phyloP scores from a whole-genome alignment of 2,888 invertebrate species.

The Sphaeridia pumilis region DNA sequence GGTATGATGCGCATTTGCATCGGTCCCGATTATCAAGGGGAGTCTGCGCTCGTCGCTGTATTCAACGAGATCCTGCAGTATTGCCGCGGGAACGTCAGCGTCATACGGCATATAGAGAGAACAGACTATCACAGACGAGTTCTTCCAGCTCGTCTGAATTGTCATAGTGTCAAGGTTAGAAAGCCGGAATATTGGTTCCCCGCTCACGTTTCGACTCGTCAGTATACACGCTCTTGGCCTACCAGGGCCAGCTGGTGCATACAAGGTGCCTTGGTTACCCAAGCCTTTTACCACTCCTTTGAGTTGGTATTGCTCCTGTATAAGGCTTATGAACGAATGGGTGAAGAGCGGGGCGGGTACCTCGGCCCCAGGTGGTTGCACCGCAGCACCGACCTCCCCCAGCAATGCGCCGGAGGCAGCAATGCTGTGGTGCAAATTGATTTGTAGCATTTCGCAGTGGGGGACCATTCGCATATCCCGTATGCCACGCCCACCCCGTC shows the following conservation, averaged over 20 bases:
- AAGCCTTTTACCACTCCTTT: background rate
- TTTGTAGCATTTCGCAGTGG: background rate
- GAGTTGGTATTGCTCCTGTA: background rate
- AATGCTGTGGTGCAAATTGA: background rate
- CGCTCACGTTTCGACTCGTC: background rate
- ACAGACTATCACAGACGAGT: background rate
- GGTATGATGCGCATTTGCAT: background rate
- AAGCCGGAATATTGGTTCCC: background rate
- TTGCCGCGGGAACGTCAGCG: background rate
- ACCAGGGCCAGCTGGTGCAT: background rate
- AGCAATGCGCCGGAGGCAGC: background rate
- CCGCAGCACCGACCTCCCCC: background rate
- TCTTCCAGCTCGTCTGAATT: background rate
- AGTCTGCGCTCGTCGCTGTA: background rate
- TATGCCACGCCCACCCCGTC: background rate
- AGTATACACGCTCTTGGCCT: background rate
- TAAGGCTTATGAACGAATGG: background rate
- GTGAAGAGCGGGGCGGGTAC: no score
- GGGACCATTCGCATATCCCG: background rate
- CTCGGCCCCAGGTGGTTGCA: no score
- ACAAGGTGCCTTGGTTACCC: background rate
- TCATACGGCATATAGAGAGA: background rate
- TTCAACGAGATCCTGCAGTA: background rate
- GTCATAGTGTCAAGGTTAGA: background rate
- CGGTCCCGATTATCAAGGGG: background rate